phyloP scores from a whole-genome alignment of 1,140 invertebrate species.

The Cylas formicarius region DNA sequence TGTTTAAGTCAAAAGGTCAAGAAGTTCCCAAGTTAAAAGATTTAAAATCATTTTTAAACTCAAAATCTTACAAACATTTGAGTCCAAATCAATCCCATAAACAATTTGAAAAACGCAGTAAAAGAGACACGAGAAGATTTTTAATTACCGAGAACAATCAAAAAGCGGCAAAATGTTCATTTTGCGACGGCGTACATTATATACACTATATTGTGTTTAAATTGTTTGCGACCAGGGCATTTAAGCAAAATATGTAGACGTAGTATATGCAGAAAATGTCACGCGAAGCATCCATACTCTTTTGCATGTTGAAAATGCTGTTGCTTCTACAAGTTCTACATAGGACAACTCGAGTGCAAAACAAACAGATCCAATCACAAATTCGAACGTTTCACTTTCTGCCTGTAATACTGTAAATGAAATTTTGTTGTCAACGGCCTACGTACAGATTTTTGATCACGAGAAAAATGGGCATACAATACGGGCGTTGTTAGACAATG shows the following conservation, averaged over 20 bases:
- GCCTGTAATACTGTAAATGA: slow-evolving; percentile 1
- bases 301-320: neutral
- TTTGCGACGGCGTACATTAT: no score
- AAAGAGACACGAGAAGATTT: no score
- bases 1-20: no score
- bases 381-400: neutral
- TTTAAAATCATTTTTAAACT: no score
- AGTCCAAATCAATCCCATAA: no score
- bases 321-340: neutral
- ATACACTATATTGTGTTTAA: slow-evolving; percentile 12
- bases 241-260: slow-evolving; percentile 1
- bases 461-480: slow-evolving; percentile 7
- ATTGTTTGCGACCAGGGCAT: slow-evolving; percentile 2
- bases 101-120: no score
- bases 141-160: no score
- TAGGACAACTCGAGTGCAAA: neutral
- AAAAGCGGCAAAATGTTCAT: no score
- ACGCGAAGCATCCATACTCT: slow-evolving; percentile 7
- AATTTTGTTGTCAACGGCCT: slow-evolving; percentile 7
- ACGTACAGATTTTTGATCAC: slow-evolving; percentile 4
- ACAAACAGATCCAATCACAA: neutral
- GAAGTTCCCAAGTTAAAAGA: no score
- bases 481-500: slow-evolving; percentile 23
- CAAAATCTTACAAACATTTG: no score
- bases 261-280: slow-evolving; percentile 2